Percentiles rank a stretch among this genome's conserved stretches.
phyloP scores from a whole-genome alignment of 2,888 invertebrate species.

The Ophioninae sp. region DNA sequence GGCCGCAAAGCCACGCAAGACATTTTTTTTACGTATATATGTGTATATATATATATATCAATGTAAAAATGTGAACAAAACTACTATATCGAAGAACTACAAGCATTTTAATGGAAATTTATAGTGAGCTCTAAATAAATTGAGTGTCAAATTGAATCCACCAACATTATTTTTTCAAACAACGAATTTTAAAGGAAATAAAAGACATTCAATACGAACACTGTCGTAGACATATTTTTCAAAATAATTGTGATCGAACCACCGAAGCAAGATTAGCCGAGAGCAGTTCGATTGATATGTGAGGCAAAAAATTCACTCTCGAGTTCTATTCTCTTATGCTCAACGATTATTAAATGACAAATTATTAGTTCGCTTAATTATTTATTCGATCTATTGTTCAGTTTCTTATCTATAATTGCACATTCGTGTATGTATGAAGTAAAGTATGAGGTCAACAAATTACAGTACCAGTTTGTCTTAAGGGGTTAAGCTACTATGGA shows the following conservation, averaged over 20 bases:
- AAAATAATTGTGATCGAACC: neutral
- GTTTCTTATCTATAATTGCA: neutral
- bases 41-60: conserved; percentile 3
- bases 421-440: neutral
- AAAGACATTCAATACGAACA: conserved; percentile 10
- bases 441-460: neutral
- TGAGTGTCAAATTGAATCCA: conserved; percentile 24
- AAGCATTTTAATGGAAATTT: conserved; percentile 55
- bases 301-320: no score
- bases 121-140: conserved; percentile 42
- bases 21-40: conserved; percentile 8
- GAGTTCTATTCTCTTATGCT: no score
- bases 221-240: neutral
- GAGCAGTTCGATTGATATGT: no score
- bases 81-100: conserved; percentile 56
- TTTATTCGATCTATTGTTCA: neutral
- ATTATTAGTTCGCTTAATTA: no score
- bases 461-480: neutral
- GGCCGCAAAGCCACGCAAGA: conserved; percentile 44
- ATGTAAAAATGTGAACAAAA: conserved; percentile 49
- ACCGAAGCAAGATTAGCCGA: no score
- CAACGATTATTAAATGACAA: no score
- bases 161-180: conserved; percentile 11
- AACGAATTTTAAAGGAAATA: conserved; percentile 37
- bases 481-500: no score